Percentiles rank a stretch among this genome's conserved stretches.
Conservation (phyloP, 2,113 vertebrate species). For the Bombycilla garrulus region DNA sequence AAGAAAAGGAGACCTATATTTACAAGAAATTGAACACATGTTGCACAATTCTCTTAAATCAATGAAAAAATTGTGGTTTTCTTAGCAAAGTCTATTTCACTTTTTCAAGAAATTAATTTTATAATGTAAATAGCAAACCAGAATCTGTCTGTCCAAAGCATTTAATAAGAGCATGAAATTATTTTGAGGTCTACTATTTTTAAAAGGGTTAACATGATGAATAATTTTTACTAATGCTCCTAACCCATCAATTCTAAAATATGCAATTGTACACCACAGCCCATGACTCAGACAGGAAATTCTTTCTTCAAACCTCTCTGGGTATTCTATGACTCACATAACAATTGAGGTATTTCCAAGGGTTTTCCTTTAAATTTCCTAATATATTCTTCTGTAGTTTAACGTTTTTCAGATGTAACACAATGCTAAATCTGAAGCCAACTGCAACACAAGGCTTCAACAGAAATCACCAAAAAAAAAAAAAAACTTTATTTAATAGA, state of each 20-base stretch:
- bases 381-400: slow-evolving; percentile 19
- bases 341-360: slow-evolving; percentile 37
- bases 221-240: neutral
- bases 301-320: neutral
- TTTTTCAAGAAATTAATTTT: neutral
- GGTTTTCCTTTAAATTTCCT: slow-evolving; percentile 25
- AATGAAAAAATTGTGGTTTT: neutral
- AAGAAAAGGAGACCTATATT: neutral
- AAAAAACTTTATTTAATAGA: neutral
- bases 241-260: slow-evolving; percentile 10
- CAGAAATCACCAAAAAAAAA: neutral
- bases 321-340: slow-evolving; percentile 42
- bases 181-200: neutral
- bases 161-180: neutral
- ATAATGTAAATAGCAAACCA: neutral
- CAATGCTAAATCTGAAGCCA: neutral
- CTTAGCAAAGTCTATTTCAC: neutral
- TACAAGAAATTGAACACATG: neutral
- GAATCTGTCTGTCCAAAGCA: neutral
- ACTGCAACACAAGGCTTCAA: neutral
- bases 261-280: neutral
- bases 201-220: slow-evolving; percentile 1
- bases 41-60: neutral
- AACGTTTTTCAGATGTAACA: slow-evolving; percentile 24
- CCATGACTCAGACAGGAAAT: slow-evolving; percentile 50